Percentiles rank a stretch among this genome's conserved stretches.
Conservation (phyloP, 2,113 vertebrate species). For the Heliornis fulica region DNA sequence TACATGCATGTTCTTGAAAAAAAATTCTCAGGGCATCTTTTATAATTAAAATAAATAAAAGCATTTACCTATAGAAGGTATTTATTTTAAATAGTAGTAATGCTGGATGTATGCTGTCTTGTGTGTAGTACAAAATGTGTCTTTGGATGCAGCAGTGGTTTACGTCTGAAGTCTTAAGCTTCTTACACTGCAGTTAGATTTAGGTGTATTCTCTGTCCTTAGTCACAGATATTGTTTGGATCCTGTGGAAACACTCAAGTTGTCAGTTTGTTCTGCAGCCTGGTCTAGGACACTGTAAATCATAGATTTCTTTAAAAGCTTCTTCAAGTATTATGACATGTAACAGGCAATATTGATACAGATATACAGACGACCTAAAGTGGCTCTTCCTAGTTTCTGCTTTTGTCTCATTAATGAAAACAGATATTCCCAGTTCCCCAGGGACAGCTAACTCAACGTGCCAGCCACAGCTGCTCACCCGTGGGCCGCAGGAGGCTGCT, state of each 20-base stretch:
- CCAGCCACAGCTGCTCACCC: not conserved
- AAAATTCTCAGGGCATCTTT: conserved; percentile 66
- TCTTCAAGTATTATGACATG: not conserved
- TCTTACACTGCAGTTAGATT: not conserved
- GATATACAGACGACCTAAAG: not conserved
- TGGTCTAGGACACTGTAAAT: not conserved
- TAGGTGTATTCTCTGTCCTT: not conserved
- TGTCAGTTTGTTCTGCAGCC: not conserved
- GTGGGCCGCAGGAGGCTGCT: not conserved
- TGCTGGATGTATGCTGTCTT: not conserved
- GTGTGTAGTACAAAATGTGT: not conserved
- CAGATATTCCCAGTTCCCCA: not conserved
- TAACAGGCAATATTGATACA: not conserved
- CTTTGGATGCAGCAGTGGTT: not conserved
- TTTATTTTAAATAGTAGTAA: conserved; percentile 35
- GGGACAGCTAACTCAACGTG: not conserved
- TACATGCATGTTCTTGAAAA: conserved; percentile 73
- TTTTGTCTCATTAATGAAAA: not conserved
- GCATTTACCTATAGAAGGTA: not conserved
- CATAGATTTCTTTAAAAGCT: not conserved
- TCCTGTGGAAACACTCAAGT: not conserved
- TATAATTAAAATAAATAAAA: conserved; percentile 46
- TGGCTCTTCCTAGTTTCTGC: not conserved
- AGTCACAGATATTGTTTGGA: not conserved
- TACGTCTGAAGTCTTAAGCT: not conserved